phyloP scores from a whole-genome alignment of 92 coral and sea anemone species.

The Umimayanthus chanpuru region DNA sequence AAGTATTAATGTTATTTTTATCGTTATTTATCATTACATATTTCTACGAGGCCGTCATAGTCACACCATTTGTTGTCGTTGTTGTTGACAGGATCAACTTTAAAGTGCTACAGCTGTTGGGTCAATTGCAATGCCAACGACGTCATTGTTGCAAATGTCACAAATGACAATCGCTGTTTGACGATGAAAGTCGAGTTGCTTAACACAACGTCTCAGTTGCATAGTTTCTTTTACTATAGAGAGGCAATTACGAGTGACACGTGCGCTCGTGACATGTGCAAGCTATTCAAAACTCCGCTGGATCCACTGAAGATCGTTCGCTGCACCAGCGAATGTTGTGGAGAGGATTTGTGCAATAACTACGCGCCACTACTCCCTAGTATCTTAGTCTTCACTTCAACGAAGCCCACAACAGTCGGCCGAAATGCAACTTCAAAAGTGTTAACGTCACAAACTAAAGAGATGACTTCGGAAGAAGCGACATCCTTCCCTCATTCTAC shows the following conservation, averaged over 20 bases:
- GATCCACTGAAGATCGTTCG: neutral
- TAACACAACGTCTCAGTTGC: neutral
- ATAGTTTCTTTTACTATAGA: constrained; percentile 15
- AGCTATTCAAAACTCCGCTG: neutral
- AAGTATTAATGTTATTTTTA: no score
- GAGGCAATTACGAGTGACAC: neutral
- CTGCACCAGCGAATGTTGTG: constrained; percentile 18
- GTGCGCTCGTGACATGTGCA: neutral
- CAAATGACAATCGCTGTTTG: neutral
- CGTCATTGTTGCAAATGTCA: neutral
- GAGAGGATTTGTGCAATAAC: neutral
- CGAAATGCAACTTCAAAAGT: neutral
- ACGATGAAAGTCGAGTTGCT: constrained; percentile 18
- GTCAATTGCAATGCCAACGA: neutral
- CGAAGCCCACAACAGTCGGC: neutral
- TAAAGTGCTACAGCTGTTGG: constrained; percentile 10
- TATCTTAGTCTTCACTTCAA: neutral
- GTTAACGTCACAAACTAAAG: neutral
- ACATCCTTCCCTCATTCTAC: neutral
- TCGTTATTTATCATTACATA: no score
- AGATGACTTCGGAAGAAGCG: neutral
- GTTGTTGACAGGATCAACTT: constrained; percentile 19
- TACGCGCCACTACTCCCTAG: neutral
- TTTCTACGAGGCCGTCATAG: no score
- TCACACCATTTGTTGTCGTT: neutral